Evolutionary conservation across 1,140 invertebrate genomes (phyloP), one percentile per base, ranked within the genome.

Genomic region (Riptortus pedestris): DNA sequence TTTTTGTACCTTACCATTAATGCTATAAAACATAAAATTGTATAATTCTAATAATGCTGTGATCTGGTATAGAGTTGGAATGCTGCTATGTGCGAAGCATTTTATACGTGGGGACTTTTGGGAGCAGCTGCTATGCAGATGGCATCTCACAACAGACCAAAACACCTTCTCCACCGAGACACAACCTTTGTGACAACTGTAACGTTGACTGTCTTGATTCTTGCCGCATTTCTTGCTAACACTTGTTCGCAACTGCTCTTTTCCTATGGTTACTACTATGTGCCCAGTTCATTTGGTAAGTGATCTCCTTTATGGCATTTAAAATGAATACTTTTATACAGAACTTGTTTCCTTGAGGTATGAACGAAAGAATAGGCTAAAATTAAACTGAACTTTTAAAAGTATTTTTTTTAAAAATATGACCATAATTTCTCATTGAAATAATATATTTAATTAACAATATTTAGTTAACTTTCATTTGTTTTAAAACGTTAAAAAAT

Each of bases 71-170:
- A 90, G 82, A 86, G 86, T 66, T 95, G 92, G 92, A 78, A 88
- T 11, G 86, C 90, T 1, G 92, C 92, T 0, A 85, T 87, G 0
- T 84, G 90, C 71, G 91, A 94, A 76, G 84, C 85, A 1, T 93
- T 94, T 72, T 79, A 93, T 24, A 93, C 90, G 0, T 95, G 91
- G 92, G 89, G 89, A 11, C 72, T 93, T 0, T 76, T 93, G n/a
- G 89, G 90, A 0, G 85, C 88, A 2, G 88, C 89, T 55, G 80
- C 87, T 58, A 91, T 88, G 83, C 90, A 78, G 78, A 79, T 78
- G 66, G 78, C 80, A 28, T 80, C 81, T 45, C 84, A 87, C 68
- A 88, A 88, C 69, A 84, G 86, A 72, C 80, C 87, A 73, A 81
- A 85, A 70, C 77, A 82, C 66, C 77, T 84, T n/a, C 74, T 92